phyloP scores from a whole-genome alignment of 2,113 vertebrate species.

The Hypomesus transpacificus region DNA sequence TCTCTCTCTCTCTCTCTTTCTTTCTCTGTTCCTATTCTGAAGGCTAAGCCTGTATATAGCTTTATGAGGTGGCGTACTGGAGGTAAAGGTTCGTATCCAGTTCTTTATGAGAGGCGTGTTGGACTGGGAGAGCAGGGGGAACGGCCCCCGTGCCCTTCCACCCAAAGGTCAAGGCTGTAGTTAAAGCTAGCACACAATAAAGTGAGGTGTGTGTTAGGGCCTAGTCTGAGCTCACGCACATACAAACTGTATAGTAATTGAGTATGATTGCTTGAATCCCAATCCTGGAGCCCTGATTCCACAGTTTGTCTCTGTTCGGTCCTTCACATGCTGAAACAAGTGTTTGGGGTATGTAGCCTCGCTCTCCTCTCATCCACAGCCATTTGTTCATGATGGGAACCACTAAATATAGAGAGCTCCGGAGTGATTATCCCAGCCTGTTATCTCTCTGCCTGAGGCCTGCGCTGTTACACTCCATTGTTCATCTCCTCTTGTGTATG shows the following conservation, averaged over 20 bases:
- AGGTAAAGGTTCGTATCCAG: slow-evolving; percentile 19
- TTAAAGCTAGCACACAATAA: background rate
- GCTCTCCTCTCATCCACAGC: slow-evolving; percentile 15
- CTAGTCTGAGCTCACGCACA: background rate
- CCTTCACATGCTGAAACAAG: too few relatives aligned
- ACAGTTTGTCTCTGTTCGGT: too few relatives aligned
- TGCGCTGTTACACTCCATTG: slow-evolving; percentile 35
- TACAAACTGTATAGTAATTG: background rate
- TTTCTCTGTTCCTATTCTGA: background rate
- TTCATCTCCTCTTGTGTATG: slow-evolving; percentile 52
- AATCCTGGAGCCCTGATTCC: too few relatives aligned
- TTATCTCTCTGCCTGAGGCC: slow-evolving; percentile 56
- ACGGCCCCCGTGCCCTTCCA: slow-evolving; percentile 44
- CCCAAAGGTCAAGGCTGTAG: slow-evolving; percentile 50
- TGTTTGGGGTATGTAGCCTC: background rate
- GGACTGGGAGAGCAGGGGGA: slow-evolving; percentile 36
- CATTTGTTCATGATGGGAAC: slow-evolving; percentile 42
- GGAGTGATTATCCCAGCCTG: slow-evolving; percentile 62
- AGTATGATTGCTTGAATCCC: too few relatives aligned
- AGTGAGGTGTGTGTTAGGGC: slow-evolving; percentile 2
- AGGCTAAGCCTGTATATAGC: background rate
- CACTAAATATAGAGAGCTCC: slow-evolving; percentile 58
- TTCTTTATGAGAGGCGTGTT: slow-evolving; percentile 48
- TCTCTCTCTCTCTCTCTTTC: background rate
- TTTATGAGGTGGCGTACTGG: slow-evolving; percentile 5